phyloP scores from a whole-genome alignment of 1,140 invertebrate species.

The Danaus melanippus region DNA sequence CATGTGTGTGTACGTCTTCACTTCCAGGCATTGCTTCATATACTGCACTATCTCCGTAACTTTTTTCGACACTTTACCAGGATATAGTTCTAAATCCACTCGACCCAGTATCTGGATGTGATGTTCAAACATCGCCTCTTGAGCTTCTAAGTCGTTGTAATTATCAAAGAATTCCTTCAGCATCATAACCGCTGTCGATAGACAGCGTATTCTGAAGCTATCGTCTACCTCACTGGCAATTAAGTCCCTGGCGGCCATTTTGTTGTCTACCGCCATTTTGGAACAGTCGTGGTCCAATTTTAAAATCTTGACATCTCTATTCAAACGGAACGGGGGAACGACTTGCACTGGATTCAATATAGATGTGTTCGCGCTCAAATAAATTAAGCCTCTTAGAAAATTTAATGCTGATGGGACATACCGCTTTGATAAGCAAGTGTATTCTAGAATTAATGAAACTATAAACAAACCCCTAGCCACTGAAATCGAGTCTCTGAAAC shows the following conservation, averaged over 20 bases:
- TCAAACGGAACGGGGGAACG: slow-evolving; percentile 77
- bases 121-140: slow-evolving; percentile 58
- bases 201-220: slow-evolving; percentile 75
- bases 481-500: slow-evolving; percentile 76
- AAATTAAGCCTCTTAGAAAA: slow-evolving; percentile 81
- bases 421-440: slow-evolving; percentile 84
- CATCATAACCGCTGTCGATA: slow-evolving; percentile 72
- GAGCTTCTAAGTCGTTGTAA: slow-evolving; percentile 71
- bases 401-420: slow-evolving; percentile 84
- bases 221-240: slow-evolving; percentile 69
- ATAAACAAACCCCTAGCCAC: slow-evolving; percentile 86
- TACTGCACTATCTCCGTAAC: slow-evolving; percentile 61
- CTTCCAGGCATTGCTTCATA: slow-evolving; percentile 66
- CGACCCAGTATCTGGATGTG: slow-evolving; percentile 53
- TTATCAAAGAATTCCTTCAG: slow-evolving; percentile 73
- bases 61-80: slow-evolving; percentile 69
- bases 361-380: slow-evolving; percentile 74
- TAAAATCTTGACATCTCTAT: slow-evolving; percentile 70
- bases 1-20: slow-evolving; percentile 72
- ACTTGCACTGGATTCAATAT: slow-evolving; percentile 73
- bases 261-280: slow-evolving; percentile 42
- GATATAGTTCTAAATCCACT: slow-evolving; percentile 76
- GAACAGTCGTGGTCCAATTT: slow-evolving; percentile 70
- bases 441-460: slow-evolving; percentile 83
- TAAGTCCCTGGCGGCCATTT: slow-evolving; percentile 68